Conservation (phyloP, 2,888 invertebrate genomes). For the Junonia oenone region DNA sequence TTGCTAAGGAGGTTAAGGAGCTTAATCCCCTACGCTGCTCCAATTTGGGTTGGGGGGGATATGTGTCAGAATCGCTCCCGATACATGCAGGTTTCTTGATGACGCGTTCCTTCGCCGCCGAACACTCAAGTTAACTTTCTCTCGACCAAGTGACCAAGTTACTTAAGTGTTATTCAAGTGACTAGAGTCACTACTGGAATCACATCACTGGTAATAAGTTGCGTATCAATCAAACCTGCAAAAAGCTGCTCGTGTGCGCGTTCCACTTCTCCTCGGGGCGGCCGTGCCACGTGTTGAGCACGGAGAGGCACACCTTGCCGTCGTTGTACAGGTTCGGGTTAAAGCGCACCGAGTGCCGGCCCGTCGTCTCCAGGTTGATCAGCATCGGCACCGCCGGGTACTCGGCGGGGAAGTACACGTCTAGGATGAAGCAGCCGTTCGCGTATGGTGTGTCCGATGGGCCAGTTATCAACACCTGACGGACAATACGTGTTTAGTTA, state of each 20-base stretch:
- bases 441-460: constrained; percentile 95
- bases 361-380: constrained; percentile 94
- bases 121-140: too few relatives aligned
- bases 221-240: constrained; percentile 76
- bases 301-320: constrained; percentile 94
- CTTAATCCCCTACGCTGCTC: too few relatives aligned
- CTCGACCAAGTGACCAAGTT: too few relatives aligned
- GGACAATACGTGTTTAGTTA: too few relatives aligned
- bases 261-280: constrained; percentile 98
- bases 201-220: too few relatives aligned
- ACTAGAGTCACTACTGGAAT: too few relatives aligned
- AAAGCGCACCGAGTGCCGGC: constrained; percentile 92
- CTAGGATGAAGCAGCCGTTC: constrained; percentile 94
- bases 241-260: constrained; percentile 95
- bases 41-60: too few relatives aligned
- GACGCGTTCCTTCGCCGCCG: too few relatives aligned
- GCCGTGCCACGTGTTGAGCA: constrained; percentile 97
- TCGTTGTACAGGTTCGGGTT: constrained; percentile 97
- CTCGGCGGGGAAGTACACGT: constrained; percentile 93
- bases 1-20: too few relatives aligned
- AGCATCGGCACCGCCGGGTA: constrained; percentile 92
- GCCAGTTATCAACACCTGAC: constrained; percentile 94
- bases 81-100: too few relatives aligned
- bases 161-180: too few relatives aligned
- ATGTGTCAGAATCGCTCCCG: too few relatives aligned